Conservation (phyloP, 1,140 invertebrate species). For the Drosophila navojoa region DNA sequence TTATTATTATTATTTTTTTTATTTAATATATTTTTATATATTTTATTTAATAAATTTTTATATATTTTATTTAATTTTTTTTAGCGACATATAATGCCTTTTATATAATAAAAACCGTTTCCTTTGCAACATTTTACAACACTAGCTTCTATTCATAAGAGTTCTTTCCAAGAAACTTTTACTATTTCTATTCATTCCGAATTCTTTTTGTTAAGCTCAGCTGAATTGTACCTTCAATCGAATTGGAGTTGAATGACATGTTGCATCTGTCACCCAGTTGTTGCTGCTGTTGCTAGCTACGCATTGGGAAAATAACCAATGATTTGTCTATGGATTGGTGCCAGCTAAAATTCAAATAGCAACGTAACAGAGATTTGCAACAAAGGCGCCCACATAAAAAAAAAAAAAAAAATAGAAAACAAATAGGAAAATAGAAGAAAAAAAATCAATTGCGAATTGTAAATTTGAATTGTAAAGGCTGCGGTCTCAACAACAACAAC, state of each 20-base stretch:
- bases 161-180: background rate
- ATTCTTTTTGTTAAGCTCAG: no score
- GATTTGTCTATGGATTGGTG: constrained; percentile 68
- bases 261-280: constrained; percentile 54
- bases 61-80: no score
- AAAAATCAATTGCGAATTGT: constrained; percentile 67
- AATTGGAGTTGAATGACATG: constrained; percentile 59
- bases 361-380: constrained; percentile 48
- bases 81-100: no score
- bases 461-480: constrained; percentile 70
- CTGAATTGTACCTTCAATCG: no score
- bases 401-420: constrained; percentile 21
- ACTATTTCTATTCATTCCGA: background rate
- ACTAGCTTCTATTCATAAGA: no score
- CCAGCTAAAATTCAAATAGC: constrained; percentile 63
- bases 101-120: no score
- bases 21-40: no score
- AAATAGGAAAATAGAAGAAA: background rate
- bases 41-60: no score
- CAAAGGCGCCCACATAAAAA: constrained; percentile 33
- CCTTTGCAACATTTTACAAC: no score
- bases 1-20: no score
- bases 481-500: constrained; percentile 26
- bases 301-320: constrained; percentile 38
- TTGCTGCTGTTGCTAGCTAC: constrained; percentile 33